Evolutionary conservation across 2,113 vertebrate genomes (phyloP).

Genomic region (Nettapus auritus): DNA sequence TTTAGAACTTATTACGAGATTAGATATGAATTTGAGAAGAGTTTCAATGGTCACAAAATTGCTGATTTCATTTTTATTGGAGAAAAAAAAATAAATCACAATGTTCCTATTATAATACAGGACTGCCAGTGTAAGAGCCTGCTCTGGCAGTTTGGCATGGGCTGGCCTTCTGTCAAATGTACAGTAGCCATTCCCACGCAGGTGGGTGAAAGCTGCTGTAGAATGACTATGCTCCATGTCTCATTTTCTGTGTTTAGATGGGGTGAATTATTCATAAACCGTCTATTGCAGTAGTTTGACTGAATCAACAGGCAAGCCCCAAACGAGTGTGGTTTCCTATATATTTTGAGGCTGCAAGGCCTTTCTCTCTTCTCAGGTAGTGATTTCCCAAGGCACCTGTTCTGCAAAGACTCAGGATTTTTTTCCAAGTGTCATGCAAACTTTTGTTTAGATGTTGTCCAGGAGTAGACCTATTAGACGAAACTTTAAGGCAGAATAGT

Average conservation of each 20-base stretch:
- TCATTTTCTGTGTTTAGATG: background rate
- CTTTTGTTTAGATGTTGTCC: background rate
- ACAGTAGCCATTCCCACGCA: rapidly evolving
- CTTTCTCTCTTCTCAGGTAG: background rate
- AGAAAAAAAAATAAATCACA: background rate
- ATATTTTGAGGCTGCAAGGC: background rate
- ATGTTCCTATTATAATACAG: background rate
- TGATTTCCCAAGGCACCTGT: background rate
- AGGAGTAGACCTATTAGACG: background rate
- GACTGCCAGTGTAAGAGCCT: background rate
- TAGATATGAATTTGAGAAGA: background rate
- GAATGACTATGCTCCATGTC: rapidly evolving
- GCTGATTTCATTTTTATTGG: background rate
- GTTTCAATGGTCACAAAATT: background rate
- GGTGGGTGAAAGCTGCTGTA: background rate
- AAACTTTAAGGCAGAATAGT: background rate
- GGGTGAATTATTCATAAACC: background rate
- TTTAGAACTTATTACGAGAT: background rate
- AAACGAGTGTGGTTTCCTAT: background rate
- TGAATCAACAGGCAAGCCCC: background rate
- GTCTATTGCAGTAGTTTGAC: background rate
- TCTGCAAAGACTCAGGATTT: background rate
- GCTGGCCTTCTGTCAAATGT: background rate
- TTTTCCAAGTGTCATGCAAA: background rate
- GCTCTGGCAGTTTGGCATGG: background rate